Evolutionary conservation across 2,888 invertebrate species (phyloP).

Genomic region (Eurois occulta): DNA sequence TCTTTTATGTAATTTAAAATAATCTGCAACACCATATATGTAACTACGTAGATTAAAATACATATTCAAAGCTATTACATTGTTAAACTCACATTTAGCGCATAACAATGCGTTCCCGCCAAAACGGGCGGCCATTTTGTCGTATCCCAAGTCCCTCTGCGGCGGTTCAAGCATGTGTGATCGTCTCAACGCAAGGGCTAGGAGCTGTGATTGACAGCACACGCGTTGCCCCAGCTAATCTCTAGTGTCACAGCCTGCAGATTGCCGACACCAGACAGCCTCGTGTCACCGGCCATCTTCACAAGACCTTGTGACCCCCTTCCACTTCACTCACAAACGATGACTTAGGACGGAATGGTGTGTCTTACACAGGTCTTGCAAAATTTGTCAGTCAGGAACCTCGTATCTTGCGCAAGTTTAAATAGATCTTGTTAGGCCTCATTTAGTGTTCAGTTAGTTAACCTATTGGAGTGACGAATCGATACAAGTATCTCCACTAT

Average conservation of each 20-base stretch:
- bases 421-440: slow-evolving; percentile 59
- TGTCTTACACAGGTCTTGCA: slow-evolving; percentile 33
- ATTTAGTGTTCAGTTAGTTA: slow-evolving; percentile 21
- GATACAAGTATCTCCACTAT: slow-evolving; percentile 10
- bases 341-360: slow-evolving; percentile 14
- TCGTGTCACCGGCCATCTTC: slow-evolving; percentile 57
- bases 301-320: slow-evolving; percentile 33
- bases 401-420: slow-evolving; percentile 66
- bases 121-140: slow-evolving; percentile 67
- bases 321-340: slow-evolving; percentile 6
- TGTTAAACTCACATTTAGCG: slow-evolving; percentile 10
- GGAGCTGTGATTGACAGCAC: slow-evolving; percentile 80
- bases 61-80: background rate
- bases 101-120: slow-evolving; percentile 27
- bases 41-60: background rate
- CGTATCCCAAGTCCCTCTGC: slow-evolving; percentile 67
- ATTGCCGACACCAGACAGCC: slow-evolving; percentile 70
- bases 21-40: background rate
- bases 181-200: slow-evolving; percentile 71
- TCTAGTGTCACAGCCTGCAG: slow-evolving; percentile 77
- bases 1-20: background rate
- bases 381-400: slow-evolving; percentile 46
- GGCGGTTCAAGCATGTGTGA: slow-evolving; percentile 70
- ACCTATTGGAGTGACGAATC: slow-evolving; percentile 14
- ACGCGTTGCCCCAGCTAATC: slow-evolving; percentile 78